These are phyloP conservation scores for Clepsis dumicolana DNA, from an alignment of 2,888 invertebrate genomes.

Conservation along the genomic window DNA sequence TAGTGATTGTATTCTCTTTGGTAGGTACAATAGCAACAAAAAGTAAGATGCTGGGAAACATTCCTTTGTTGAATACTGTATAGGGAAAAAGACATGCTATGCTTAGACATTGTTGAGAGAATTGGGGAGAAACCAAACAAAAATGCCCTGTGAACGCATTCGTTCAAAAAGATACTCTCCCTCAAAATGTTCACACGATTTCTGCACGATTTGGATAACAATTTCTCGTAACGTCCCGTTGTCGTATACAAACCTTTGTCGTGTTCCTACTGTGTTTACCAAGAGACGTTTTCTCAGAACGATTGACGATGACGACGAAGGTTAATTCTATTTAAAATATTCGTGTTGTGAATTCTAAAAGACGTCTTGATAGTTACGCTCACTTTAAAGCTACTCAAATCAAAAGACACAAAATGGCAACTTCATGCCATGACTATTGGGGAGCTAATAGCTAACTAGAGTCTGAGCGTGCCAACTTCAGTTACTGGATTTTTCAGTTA, in stretches of 20 bases:
- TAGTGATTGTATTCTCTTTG: no score
- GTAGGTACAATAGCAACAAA: conserved; percentile 26
- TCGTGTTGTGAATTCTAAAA: neutral
- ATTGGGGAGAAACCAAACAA: neutral
- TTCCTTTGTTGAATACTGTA: conserved; percentile 11
- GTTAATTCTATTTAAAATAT: neutral
- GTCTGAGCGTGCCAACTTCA: neutral
- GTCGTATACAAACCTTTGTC: neutral
- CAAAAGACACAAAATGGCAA: neutral
- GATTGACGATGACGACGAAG: neutral
- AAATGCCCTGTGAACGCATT: neutral
- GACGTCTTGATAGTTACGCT: neutral
- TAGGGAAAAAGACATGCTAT: neutral
- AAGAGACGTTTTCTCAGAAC: neutral
- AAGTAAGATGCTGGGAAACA: conserved; percentile 25
- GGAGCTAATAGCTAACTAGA: neutral
- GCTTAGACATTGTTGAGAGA: neutral
- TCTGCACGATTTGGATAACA: neutral
- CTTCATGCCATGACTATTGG: neutral
- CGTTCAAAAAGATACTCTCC: neutral
- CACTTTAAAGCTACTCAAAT: neutral
- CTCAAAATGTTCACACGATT: conserved; percentile 1
- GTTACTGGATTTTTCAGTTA: neutral
- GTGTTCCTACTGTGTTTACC: neutral
- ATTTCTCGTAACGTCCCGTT: neutral